Evolutionary conservation across 2,113 vertebrate species (phyloP).

Genomic region (Phalacrocorax carbo): DNA sequence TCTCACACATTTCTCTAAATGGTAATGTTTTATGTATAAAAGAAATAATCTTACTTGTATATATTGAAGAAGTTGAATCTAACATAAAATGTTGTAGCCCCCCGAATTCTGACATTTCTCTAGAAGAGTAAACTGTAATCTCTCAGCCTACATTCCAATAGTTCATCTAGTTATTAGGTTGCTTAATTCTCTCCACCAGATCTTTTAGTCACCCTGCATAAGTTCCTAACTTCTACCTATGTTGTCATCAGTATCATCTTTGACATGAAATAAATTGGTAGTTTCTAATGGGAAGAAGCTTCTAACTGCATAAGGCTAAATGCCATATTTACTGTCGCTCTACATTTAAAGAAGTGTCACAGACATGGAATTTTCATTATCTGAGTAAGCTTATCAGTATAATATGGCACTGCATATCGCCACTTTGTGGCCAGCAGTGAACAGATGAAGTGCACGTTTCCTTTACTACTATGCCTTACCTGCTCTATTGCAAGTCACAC

Average conservation of each 20-base stretch:
- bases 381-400: neutral
- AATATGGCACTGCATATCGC: neutral
- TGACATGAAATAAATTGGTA: neutral
- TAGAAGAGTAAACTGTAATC: neutral
- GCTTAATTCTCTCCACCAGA: neutral
- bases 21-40: neutral
- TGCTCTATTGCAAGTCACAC: rapidly evolving
- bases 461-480: neutral
- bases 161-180: neutral
- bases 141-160: neutral
- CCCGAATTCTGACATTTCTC: neutral
- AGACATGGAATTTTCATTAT: neutral
- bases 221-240: neutral
- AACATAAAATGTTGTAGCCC: neutral
- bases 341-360: neutral
- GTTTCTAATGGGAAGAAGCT: neutral
- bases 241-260: neutral
- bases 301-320: neutral
- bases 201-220: neutral
- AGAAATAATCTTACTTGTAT: neutral
- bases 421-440: neutral
- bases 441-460: neutral
- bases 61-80: neutral
- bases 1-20: rapidly evolving
- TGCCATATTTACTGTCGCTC: neutral